These are phyloP conservation scores for Bombus ignitus DNA, from an alignment of 1,140 invertebrate genomes.

Conservation along the genomic window DNA sequence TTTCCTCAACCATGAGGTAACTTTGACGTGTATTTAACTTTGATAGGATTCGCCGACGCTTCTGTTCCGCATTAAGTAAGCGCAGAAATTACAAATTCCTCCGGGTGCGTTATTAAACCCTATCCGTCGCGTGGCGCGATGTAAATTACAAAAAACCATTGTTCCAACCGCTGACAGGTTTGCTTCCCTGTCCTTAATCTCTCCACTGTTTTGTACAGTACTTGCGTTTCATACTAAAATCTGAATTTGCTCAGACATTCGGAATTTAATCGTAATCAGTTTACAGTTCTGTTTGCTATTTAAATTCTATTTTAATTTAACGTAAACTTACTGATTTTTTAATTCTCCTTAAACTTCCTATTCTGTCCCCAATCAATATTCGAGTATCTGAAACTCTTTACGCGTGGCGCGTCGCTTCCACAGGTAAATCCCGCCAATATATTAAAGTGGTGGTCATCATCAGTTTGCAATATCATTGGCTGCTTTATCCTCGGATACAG, in stretches of 20 bases:
- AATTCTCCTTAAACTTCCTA: neutral
- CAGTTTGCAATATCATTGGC: neutral
- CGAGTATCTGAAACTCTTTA: too few species aligned
- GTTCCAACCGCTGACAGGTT: too few species aligned
- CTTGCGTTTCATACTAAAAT: too few species aligned
- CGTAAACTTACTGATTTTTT: neutral
- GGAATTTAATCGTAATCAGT: too few species aligned
- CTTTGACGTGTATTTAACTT: conserved; percentile 66
- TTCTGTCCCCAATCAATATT: neutral
- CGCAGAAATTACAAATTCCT: conserved; percentile 27
- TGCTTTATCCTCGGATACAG: neutral
- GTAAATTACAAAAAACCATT: neutral
- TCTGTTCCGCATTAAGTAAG: neutral
- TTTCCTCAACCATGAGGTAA: conserved; percentile 25
- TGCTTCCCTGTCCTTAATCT: too few species aligned
- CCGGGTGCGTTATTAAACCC: neutral
- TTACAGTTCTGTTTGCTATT: neutral
- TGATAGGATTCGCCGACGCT: conserved; percentile 53
- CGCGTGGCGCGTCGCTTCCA: too few species aligned
- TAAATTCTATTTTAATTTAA: neutral
- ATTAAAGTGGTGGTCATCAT: neutral
- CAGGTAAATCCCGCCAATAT: neutral
- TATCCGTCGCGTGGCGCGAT: too few species aligned
- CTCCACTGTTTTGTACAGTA: too few species aligned
- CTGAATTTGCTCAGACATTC: too few species aligned